Conservation (phyloP, 2,113 vertebrate species). For the Catharus fuscescens region DNA sequence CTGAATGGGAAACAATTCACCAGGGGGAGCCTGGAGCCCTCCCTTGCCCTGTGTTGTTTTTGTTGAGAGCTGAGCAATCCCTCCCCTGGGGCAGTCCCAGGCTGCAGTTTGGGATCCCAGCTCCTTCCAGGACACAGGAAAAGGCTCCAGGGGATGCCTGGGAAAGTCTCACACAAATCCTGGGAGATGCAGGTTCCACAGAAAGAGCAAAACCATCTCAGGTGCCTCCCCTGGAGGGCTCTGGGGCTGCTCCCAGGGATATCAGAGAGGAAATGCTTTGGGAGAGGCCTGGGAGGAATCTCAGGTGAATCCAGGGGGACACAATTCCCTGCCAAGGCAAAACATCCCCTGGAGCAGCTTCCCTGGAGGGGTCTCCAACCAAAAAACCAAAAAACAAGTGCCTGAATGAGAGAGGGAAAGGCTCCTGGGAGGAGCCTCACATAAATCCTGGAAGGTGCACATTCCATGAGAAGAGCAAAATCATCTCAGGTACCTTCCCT, state of each 20-base stretch:
- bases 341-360: neutral
- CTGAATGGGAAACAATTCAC: neutral
- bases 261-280: neutral
- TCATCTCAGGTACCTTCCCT: neutral
- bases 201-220: neutral
- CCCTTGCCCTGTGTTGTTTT: neutral
- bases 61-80: neutral
- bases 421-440: too few species aligned
- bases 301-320: neutral
- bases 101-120: neutral
- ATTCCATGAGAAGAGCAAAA: neutral
- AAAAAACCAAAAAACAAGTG: too few species aligned
- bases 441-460: too few species aligned
- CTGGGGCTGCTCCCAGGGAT: neutral
- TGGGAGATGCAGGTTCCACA: neutral
- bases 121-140: neutral
- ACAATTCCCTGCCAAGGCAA: neutral
- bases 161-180: neutral
- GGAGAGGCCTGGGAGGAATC: neutral
- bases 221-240: neutral
- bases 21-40: neutral
- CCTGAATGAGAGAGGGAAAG: neutral
- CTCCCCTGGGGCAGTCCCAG: neutral
- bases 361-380: neutral
- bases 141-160: neutral